phyloP scores from a whole-genome alignment of 2,113 vertebrate genomes.

The Proteles cristata region DNA sequence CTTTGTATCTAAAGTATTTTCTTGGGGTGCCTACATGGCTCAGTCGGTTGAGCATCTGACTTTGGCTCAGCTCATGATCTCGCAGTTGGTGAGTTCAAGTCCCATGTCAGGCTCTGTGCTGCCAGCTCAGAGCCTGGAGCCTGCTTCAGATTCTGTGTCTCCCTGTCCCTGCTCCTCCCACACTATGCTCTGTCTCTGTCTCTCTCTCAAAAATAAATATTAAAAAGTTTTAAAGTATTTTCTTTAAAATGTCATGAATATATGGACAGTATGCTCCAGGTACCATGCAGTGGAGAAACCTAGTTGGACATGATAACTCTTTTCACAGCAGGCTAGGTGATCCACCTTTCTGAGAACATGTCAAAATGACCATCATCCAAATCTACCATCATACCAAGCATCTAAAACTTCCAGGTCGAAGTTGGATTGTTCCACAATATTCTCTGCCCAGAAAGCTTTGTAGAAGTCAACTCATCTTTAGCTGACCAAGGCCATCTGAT shows the following conservation, averaged over 20 bases:
- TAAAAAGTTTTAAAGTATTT: background rate
- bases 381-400: background rate
- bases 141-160: no score
- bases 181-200: no score
- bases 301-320: background rate
- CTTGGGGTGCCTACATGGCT: no score
- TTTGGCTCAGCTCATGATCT: no score
- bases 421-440: background rate
- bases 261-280: background rate
- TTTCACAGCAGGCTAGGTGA: background rate
- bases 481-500: background rate
- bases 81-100: no score
- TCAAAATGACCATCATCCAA: background rate
- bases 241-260: background rate
- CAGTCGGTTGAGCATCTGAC: no score
- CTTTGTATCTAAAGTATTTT: background rate
- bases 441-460: background rate
- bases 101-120: no score
- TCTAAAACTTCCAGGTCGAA: background rate
- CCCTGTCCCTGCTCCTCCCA: no score
- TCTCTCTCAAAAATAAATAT: no score
- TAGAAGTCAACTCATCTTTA: background rate
- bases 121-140: no score
- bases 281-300: background rate
- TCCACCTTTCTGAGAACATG: background rate